Evolutionary conservation across 2,797 vertebrate genomes (phyloP).

Genomic region (Hippoglossus hippoglossus): DNA sequence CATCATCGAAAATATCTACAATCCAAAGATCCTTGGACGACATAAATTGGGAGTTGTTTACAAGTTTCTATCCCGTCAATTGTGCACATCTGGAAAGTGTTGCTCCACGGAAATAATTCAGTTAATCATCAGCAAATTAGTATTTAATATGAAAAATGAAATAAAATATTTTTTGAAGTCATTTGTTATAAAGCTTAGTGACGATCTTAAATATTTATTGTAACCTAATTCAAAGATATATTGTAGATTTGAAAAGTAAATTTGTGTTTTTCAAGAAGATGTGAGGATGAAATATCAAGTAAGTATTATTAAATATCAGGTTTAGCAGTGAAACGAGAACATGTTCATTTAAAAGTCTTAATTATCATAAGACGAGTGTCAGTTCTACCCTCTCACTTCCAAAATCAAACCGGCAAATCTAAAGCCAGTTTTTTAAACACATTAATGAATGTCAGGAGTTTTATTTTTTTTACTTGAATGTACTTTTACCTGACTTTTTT

Average conservation of each 20-base stretch:
- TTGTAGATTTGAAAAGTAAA: background rate
- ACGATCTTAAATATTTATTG: background rate
- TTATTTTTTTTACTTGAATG: conserved; percentile 18
- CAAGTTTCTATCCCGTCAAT: background rate
- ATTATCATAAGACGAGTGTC: conserved; percentile 29
- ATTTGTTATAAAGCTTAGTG: background rate
- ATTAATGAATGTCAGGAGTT: conserved; percentile 13
- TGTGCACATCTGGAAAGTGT: background rate
- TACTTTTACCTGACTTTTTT: conserved; percentile 61
- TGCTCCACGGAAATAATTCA: background rate
- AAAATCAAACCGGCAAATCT: conserved; percentile 6
- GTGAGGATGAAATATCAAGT: background rate
- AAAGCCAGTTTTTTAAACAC: background rate
- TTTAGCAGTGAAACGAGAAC: conserved; percentile 16
- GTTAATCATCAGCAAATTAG: background rate
- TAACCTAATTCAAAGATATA: conserved; percentile 11
- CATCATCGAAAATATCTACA: background rate
- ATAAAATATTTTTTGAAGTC: background rate
- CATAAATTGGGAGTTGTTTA: background rate
- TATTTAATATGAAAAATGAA: background rate
- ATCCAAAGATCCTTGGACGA: background rate
- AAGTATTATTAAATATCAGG: conserved; percentile 10
- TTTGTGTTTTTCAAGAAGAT: conserved; percentile 19
- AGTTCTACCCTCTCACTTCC: background rate
- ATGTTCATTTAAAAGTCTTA: conserved; percentile 33